Conservation (phyloP, 2,113 vertebrate genomes). For the Cygnus buccinator region DNA sequence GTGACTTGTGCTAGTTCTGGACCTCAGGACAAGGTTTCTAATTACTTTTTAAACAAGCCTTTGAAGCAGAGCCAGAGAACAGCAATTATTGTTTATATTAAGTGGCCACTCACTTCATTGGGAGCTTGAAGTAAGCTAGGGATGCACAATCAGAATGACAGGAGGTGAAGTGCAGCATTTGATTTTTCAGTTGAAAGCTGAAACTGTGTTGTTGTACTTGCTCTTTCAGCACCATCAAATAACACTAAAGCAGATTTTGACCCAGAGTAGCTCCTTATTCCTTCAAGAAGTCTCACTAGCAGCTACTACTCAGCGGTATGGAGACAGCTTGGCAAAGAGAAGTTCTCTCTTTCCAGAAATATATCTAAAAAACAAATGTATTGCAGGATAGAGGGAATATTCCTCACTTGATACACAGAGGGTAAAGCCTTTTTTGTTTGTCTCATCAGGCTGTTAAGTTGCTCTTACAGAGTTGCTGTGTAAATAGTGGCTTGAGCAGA, state of each 20-base stretch:
- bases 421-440: not conserved
- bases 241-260: not conserved
- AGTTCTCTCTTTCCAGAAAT: not conserved
- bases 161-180: not conserved
- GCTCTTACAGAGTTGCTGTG: not conserved
- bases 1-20: not conserved
- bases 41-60: not conserved
- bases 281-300: not conserved
- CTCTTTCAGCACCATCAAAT: constrained; percentile 31
- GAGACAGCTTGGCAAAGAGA: constrained; percentile 1
- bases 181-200: constrained; percentile 1
- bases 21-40: not conserved
- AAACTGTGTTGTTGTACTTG: constrained; percentile 5
- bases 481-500: constrained; percentile 30
- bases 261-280: not conserved
- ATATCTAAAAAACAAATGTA: not conserved
- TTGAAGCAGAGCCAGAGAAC: not conserved
- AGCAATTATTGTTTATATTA: not conserved
- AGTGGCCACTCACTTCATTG: not conserved
- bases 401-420: not conserved
- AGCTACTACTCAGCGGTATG: not conserved
- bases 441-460: not conserved
- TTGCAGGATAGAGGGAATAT: not conserved
- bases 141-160: not conserved
- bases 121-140: not conserved